These are phyloP conservation scores for Circaetus cinerascens DNA, from an alignment of 2,113 vertebrate genomes.

Conservation along the genomic window DNA sequence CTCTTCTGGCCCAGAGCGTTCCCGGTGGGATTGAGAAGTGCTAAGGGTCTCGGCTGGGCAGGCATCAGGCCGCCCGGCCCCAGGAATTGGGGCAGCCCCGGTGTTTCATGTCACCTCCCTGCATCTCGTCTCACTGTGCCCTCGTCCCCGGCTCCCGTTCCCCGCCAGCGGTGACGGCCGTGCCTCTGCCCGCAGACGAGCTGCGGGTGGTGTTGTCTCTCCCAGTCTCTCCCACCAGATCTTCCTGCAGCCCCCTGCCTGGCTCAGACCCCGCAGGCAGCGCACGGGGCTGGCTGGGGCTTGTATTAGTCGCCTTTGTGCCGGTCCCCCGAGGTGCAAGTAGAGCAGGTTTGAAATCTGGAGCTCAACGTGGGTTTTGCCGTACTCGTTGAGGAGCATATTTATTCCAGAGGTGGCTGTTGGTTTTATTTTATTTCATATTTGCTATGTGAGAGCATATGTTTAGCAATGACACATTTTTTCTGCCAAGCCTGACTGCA, in stretches of 20 bases:
- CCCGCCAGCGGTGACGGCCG: neutral
- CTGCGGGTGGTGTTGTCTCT: accelerated
- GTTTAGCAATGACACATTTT: neutral
- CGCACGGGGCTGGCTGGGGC: neutral
- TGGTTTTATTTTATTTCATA: neutral
- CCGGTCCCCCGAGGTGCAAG: neutral
- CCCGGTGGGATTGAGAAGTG: neutral
- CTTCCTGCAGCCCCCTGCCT: neutral
- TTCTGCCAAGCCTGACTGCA: neutral
- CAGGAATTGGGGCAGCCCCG: neutral
- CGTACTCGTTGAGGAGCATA: neutral
- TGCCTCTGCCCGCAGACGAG: neutral
- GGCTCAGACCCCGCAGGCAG: neutral
- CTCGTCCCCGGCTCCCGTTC: neutral
- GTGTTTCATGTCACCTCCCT: neutral
- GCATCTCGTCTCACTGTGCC: neutral
- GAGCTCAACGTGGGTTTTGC: neutral
- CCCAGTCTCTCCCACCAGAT: neutral
- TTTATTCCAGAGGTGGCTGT: neutral
- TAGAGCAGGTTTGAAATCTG: neutral
- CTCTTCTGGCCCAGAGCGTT: neutral
- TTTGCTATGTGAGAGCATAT: neutral
- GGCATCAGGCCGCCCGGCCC: neutral
- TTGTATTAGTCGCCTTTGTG: neutral
- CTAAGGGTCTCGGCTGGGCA: neutral